A percentile compares a stretch with the other conserved stretches of the same genome.
Conservation (phyloP, 64 coral and sea anemone genomes). For the Trachythela sp. region DNA sequence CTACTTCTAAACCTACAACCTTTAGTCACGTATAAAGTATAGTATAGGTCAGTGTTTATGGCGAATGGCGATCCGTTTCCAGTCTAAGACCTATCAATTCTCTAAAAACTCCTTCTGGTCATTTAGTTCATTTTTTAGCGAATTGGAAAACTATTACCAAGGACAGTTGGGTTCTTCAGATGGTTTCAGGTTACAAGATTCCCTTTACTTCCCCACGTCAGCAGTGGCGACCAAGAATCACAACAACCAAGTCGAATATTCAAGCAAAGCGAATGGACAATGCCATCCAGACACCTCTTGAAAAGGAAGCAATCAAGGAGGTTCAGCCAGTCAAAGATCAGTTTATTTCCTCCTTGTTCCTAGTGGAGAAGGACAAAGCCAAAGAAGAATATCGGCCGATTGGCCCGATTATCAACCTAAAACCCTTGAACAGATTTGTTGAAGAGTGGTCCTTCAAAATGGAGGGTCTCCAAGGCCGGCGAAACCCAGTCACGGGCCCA, state of each 20-base stretch:
- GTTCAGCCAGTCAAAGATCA: conserved; percentile 5
- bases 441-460: conserved; percentile 26
- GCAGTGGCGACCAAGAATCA: conserved; percentile 6
- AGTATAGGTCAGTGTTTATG: no score
- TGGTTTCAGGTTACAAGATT: not conserved
- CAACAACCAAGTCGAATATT: not conserved
- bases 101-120: not conserved
- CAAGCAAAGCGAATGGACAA: conserved; percentile 7
- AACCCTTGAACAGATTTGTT: conserved; percentile 24
- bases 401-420: conserved; percentile 43
- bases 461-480: conserved; percentile 4
- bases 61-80: not conserved
- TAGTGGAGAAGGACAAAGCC: conserved; percentile 37
- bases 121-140: not conserved
- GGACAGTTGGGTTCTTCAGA: conserved; percentile 1
- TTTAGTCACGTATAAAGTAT: not conserved
- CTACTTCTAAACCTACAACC: not conserved
- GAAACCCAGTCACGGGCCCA: no score
- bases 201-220: not conserved
- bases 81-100: not conserved
- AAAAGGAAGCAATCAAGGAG: conserved; percentile 19
- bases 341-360: conserved; percentile 33
- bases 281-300: conserved; percentile 33
- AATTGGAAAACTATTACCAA: not conserved
- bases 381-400: conserved; percentile 39